phyloP scores from a whole-genome alignment of 2,113 vertebrate species.

The Channa argus region DNA sequence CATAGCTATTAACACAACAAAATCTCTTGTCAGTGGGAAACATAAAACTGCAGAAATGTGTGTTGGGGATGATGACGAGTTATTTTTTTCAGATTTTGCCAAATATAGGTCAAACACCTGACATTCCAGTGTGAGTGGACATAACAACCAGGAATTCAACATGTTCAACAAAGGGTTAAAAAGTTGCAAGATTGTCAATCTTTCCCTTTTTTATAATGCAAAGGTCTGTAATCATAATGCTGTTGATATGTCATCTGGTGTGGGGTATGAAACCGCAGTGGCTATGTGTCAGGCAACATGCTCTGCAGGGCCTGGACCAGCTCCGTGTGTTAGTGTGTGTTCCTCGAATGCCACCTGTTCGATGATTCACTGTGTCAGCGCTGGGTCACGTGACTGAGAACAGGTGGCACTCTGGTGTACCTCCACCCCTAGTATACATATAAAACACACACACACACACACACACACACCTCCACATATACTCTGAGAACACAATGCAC shows the following conservation, averaged over 20 bases:
- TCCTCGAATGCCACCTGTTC: conserved; percentile 65
- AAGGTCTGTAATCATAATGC: conserved; percentile 30
- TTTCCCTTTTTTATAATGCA: conserved; percentile 17
- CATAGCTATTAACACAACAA: too few species aligned
- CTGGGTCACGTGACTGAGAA: conserved; percentile 68
- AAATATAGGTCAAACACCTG: conserved; percentile 34
- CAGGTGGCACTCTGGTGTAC: conserved; percentile 70
- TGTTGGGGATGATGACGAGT: background rate
- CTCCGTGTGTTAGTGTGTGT: conserved; percentile 61
- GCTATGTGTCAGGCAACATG: conserved; percentile 52
- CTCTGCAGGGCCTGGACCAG: conserved; percentile 53
- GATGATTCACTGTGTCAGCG: conserved; percentile 63
- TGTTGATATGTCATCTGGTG: conserved; percentile 36
- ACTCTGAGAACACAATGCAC: conserved; percentile 40
- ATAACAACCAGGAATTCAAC: conserved; percentile 12
- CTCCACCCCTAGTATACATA: conserved; percentile 37
- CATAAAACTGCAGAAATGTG: background rate
- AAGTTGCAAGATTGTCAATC: too few species aligned
- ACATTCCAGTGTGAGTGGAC: conserved; percentile 40
- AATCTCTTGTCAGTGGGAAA: too few species aligned
- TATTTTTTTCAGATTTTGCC: background rate
- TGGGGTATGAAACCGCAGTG: conserved; percentile 45
- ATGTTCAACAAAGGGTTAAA: conserved; percentile 2
- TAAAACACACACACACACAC: conserved; percentile 8
- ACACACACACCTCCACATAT: conserved; percentile 9